Evolutionary conservation across 2,888 invertebrate species (phyloP).

Genomic region (Philereme transversata): DNA sequence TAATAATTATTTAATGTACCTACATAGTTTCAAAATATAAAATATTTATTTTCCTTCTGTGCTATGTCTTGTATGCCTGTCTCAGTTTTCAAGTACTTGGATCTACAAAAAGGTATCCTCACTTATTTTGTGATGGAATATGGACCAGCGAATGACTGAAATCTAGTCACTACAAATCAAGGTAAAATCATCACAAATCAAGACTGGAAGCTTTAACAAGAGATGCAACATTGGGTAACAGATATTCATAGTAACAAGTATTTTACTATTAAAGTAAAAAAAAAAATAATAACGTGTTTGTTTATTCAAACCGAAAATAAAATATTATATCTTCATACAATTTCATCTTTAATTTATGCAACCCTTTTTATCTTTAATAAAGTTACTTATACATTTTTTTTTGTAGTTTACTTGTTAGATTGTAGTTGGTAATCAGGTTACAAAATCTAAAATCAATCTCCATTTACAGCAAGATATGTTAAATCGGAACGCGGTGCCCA

Average conservation of each 20-base stretch:
- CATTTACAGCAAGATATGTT: slow-evolving; percentile 49
- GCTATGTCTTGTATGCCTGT: too few species aligned
- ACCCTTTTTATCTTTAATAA: neutral
- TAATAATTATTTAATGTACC: neutral
- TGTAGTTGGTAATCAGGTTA: slow-evolving; percentile 13
- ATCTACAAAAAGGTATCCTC: neutral
- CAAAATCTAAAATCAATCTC: slow-evolving; percentile 7
- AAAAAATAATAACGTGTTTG: slow-evolving; percentile 5
- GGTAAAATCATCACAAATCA: too few species aligned
- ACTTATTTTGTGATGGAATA: neutral
- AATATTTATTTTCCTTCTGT: neutral
- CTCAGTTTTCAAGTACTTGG: too few species aligned
- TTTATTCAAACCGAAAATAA: slow-evolving; percentile 2
- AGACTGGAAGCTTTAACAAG: neutral
- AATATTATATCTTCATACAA: neutral
- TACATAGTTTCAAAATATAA: neutral
- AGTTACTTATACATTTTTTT: neutral
- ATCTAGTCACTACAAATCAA: too few species aligned
- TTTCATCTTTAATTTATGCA: slow-evolving; percentile 6
- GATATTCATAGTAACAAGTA: neutral
- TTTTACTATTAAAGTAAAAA: slow-evolving; percentile 8
- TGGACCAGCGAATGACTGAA: neutral
- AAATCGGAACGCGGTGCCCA: slow-evolving; percentile 50
- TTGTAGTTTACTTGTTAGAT: neutral
- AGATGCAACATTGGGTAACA: neutral